These are phyloP conservation scores for Drosophila quadrilineata DNA, from an alignment of 1,140 invertebrate genomes.

Conservation along the genomic window DNA sequence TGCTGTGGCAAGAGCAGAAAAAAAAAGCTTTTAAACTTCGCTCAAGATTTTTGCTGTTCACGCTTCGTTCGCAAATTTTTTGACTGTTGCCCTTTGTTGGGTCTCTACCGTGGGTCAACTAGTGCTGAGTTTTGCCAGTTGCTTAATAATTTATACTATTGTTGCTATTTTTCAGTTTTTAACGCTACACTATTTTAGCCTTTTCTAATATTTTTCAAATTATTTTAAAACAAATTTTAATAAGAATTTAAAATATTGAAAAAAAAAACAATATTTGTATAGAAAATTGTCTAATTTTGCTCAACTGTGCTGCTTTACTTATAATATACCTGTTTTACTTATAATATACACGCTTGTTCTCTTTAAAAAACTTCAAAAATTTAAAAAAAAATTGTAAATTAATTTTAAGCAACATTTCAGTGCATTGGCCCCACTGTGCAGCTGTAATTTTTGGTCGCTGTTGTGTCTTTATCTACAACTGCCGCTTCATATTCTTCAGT, in stretches of 20 bases:
- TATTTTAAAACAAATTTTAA: no score
- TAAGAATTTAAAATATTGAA: no score
- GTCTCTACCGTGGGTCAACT: slow-evolving; percentile 31
- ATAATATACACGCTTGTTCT: no score
- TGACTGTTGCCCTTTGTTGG: slow-evolving; percentile 72
- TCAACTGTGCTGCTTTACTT: not conserved
- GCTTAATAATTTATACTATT: no score
- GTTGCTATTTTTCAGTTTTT: no score
- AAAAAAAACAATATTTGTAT: no score
- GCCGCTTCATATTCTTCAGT: slow-evolving; percentile 41
- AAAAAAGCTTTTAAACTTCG: slow-evolving; percentile 76
- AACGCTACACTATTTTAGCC: no score
- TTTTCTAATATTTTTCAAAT: no score
- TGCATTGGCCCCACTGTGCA: slow-evolving; percentile 30
- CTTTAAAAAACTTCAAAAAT: no score
- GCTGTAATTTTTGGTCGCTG: slow-evolving; percentile 47
- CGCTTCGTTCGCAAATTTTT: slow-evolving; percentile 72
- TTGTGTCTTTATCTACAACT: slow-evolving; percentile 50
- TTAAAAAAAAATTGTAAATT: no score
- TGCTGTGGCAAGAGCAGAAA: slow-evolving; percentile 55
- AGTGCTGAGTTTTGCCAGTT: no score
- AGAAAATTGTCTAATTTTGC: not conserved
- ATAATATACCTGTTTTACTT: not conserved
- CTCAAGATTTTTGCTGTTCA: slow-evolving; percentile 76
- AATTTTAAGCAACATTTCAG: not conserved